Evolutionary conservation across 1,140 invertebrate genomes (phyloP), one percentile per base, ranked within the genome.

Genomic region (Drosophila yakuba): DNA sequence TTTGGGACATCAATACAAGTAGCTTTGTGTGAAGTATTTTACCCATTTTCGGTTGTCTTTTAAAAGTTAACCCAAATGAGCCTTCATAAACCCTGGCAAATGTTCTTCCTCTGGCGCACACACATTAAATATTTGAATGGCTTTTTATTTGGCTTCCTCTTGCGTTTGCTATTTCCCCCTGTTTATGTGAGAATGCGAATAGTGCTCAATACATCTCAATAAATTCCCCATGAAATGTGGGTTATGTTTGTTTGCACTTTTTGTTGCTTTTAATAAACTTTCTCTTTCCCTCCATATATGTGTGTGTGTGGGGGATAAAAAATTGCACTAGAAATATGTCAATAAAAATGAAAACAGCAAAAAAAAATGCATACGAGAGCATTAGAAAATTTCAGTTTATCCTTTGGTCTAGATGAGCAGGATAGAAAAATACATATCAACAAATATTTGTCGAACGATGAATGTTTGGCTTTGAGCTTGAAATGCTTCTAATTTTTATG

Each of bases 371-470:
- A 60, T 32, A 56, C 41, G 51, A 66, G 58, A 68, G 71, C 56
- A 83, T 79, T 83, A 83, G 75, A 84, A 84, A 66, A 73, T 72
- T 75, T 71, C 71, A 78, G 17, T 50, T 62, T 57, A 64, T 71
- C 48, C 66, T 44, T 63, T 23, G 44, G 44, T 23, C 17, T 38
- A 17, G 25, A 35, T 36, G 56, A 28, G 28, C 56, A 38, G 51
- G 44, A 10, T 38, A 54, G 20, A 54, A 14, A 73, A 61, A 55
- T 23, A 50, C 36, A 50, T 15, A 44, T 52, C 20, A 41, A n/a
- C 4, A 73, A 32, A 50, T 51, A 52, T 63, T 38, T 61, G 12
- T 14, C 6, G 2, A 11, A 28, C 32, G 35, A 45, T 20, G 44
- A 32, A 58, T 50, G 44, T 71, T 71, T 71, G 67, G 5, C 43